These are phyloP conservation scores for Acrocephalus kingi DNA, from an alignment of 2,113 vertebrate species.

Conservation along the genomic window DNA sequence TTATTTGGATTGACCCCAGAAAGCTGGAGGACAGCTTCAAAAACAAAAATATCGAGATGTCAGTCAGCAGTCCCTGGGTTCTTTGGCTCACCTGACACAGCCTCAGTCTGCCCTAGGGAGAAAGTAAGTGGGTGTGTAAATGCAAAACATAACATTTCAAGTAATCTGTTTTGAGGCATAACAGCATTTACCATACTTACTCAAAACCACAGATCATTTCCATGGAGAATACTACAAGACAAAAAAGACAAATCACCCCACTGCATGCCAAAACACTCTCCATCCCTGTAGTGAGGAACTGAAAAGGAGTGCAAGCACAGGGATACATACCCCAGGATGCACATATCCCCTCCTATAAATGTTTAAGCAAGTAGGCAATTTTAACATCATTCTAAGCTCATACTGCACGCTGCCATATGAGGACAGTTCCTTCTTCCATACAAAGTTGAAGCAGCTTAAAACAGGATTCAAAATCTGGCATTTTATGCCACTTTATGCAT, in stretches of 20 bases:
- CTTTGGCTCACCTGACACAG: neutral
- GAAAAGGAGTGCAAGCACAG: neutral
- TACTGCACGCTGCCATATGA: neutral
- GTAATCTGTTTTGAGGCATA: neutral
- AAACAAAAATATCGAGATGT: neutral
- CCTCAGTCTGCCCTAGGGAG: neutral
- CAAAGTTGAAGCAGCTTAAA: neutral
- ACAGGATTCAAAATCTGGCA: neutral
- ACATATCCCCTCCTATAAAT: neutral
- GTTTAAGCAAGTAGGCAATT: neutral
- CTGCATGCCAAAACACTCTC: neutral
- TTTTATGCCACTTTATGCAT: constrained; percentile 11
- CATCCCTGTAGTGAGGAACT: neutral
- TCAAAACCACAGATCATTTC: constrained; percentile 12
- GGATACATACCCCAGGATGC: neutral
- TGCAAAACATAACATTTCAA: neutral
- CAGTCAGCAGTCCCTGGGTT: neutral
- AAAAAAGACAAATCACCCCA: neutral
- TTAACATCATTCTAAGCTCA: neutral
- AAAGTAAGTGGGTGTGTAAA: neutral
- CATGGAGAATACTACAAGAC: neutral
- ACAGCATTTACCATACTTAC: neutral
- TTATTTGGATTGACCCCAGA: neutral
- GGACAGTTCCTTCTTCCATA: neutral
- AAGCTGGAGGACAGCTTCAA: neutral